Evolutionary conservation across 2,113 vertebrate genomes (phyloP).

Genomic region (Riparia riparia): DNA sequence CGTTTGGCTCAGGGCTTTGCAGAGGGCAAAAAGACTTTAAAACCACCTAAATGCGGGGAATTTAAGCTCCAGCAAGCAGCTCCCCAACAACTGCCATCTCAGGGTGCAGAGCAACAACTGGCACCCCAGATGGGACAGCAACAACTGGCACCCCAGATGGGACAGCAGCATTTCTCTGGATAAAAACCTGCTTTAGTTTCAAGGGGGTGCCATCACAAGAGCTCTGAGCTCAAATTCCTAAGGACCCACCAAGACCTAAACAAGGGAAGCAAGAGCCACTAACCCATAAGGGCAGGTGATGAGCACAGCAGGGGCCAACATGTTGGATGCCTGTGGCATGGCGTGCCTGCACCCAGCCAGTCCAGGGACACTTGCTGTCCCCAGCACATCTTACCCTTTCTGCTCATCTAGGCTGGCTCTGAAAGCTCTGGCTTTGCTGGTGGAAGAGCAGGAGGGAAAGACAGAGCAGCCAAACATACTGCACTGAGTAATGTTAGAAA

Average conservation of each 20-base stretch:
- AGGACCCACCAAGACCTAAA: neutral
- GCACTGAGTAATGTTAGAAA: neutral
- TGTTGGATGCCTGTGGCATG: accelerated
- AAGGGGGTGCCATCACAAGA: neutral
- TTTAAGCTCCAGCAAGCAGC: too few relatives aligned
- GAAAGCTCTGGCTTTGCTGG: neutral
- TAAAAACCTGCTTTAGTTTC: neutral
- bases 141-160: too few relatives aligned
- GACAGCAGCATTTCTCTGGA: too few relatives aligned
- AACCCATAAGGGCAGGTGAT: accelerated
- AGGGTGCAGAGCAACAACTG: too few relatives aligned
- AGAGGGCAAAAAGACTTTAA: too few relatives aligned
- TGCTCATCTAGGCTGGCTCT: neutral
- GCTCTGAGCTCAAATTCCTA: neutral
- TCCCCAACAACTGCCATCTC: too few relatives aligned
- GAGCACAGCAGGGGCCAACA: accelerated
- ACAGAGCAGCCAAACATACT: neutral
- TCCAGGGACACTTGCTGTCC: too few relatives aligned
- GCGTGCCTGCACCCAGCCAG: neutral
- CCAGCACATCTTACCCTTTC: neutral
- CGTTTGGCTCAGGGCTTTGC: too few relatives aligned
- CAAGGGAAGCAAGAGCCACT: neutral
- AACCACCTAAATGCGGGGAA: too few relatives aligned
- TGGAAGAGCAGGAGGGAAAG: neutral
- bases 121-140: too few relatives aligned